These are phyloP conservation scores for Clarias pachynema DNA, from an alignment of 2,797 vertebrate species.

Conservation along the genomic window DNA sequence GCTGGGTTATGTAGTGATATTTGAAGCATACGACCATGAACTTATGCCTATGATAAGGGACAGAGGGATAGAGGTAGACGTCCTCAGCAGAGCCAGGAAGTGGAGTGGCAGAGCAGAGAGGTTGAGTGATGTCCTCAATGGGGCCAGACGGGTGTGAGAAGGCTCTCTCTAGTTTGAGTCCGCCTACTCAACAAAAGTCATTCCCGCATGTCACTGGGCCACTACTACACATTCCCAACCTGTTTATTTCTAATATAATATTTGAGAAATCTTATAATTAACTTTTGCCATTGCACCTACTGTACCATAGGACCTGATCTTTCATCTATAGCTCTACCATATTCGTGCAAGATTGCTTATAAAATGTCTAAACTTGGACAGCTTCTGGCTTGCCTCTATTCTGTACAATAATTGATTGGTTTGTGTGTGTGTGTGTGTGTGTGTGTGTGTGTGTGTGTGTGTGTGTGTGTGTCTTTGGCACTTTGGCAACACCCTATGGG, in stretches of 20 bases:
- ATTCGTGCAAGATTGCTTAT: not conserved
- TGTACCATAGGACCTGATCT: not conserved
- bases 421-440: not conserved
- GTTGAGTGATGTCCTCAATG: too few relatives aligned
- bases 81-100: too few relatives aligned
- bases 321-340: not conserved
- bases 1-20: too few relatives aligned
- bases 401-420: constrained; percentile 40
- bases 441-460: not conserved
- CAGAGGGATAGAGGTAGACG: too few relatives aligned
- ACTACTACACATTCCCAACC: not conserved
- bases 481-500: constrained; percentile 47
- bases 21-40: too few relatives aligned
- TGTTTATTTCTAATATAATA: not conserved
- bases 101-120: too few relatives aligned
- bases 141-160: too few relatives aligned
- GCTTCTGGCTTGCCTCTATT: not conserved
- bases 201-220: too few relatives aligned
- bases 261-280: not conserved
- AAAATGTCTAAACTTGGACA: not conserved
- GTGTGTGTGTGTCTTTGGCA: not conserved
- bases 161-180: too few relatives aligned
- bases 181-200: too few relatives aligned
- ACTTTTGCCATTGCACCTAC: not conserved
- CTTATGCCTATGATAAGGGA: too few relatives aligned